Percentiles rank a stretch among this genome's conserved stretches.
These are phyloP conservation scores for Anagrus nilaparvatae DNA, from an alignment of 1,140 invertebrate species.

Conservation along the genomic window DNA sequence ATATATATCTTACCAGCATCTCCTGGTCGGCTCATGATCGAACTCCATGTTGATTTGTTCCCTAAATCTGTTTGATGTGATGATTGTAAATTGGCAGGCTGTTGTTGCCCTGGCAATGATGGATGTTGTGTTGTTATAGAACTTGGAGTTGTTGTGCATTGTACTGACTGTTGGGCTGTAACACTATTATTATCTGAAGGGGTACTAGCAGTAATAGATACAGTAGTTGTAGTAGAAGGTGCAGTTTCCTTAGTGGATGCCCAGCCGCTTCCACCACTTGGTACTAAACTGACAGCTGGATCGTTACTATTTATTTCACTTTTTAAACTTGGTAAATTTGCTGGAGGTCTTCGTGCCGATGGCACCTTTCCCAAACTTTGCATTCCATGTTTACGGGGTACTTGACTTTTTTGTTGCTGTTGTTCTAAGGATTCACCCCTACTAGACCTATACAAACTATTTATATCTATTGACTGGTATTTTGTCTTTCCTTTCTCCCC, in stretches of 20 bases:
- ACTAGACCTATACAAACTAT: constrained; percentile 86
- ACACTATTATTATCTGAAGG: constrained; percentile 32
- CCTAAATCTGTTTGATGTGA: constrained; percentile 34
- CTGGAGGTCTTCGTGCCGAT: constrained; percentile 86
- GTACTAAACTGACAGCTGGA: constrained; percentile 62
- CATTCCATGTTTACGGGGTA: constrained; percentile 93
- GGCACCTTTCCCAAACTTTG: constrained; percentile 97
- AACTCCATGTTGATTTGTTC: constrained; percentile 49
- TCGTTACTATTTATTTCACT: constrained; percentile 77
- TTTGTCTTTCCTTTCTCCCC: constrained; percentile 91
- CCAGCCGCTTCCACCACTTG: constrained; percentile 65
- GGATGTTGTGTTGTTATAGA: constrained; percentile 33
- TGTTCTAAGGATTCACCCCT: constrained; percentile 80
- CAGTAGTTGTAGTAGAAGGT: constrained; percentile 31
- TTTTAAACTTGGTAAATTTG: constrained; percentile 94
- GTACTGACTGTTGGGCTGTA: constrained; percentile 35
- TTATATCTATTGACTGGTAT: constrained; percentile 94
- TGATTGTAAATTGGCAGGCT: constrained; percentile 29
- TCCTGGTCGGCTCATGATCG: constrained; percentile 44
- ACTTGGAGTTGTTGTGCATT: constrained; percentile 31
- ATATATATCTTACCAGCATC: constrained; percentile 29
- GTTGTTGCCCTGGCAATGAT: constrained; percentile 35
- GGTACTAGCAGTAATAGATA: constrained; percentile 35
- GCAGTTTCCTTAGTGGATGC: constrained; percentile 43
- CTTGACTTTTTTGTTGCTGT: constrained; percentile 76